These are phyloP conservation scores for Cryptoprocta ferox DNA, from an alignment of 2,797 vertebrate genomes.

Conservation along the genomic window DNA sequence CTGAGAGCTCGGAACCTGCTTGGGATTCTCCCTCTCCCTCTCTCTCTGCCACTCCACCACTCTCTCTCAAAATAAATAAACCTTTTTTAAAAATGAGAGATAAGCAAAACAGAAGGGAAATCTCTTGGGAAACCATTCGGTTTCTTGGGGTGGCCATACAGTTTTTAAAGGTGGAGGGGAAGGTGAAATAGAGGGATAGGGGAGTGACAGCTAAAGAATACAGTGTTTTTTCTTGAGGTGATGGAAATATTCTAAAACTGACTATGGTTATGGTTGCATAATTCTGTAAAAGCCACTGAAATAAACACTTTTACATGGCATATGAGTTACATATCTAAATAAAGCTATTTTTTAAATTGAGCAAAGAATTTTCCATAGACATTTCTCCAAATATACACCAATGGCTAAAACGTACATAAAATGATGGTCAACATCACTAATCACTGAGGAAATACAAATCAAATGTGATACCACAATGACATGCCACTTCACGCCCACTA, in stretches of 20 bases:
- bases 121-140: not conserved
- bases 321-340: not conserved
- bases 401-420: not conserved
- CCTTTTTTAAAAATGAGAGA: not conserved
- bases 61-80: too few relatives aligned
- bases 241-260: not conserved
- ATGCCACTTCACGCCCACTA: not conserved
- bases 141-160: not conserved
- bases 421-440: not conserved
- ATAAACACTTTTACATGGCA: not conserved
- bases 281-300: conserved; percentile 12
- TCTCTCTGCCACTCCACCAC: too few relatives aligned
- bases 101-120: conserved; percentile 22
- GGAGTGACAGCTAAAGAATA: not conserved
- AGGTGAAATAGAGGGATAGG: not conserved
- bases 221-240: not conserved
- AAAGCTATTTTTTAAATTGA: conserved; percentile 11
- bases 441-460: not conserved
- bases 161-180: not conserved
- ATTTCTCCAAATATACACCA: conserved; percentile 22
- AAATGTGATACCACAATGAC: not conserved
- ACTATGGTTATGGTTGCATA: not conserved
- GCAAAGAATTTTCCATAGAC: not conserved
- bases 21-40: too few relatives aligned
- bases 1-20: too few relatives aligned